Conservation (phyloP, 30 jellyfish, hydroid and myxozoan genomes). For the Haliclystus octoradiatus region DNA sequence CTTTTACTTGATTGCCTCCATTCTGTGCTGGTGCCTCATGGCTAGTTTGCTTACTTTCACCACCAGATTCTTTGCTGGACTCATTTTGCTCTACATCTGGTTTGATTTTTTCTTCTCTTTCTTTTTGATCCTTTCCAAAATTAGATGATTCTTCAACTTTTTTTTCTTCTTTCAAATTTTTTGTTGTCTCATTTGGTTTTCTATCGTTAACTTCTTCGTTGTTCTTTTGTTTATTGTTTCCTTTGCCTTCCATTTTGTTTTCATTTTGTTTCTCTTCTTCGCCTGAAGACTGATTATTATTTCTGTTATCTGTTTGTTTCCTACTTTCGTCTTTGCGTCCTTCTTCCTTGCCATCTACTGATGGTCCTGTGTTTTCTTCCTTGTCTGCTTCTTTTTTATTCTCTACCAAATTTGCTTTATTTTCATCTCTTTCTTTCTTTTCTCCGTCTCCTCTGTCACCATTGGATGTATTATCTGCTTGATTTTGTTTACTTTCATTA, state of each 20-base stretch:
- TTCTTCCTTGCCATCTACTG: conserved; percentile 1
- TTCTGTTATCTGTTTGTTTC: neutral
- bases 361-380: neutral
- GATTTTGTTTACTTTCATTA: neutral
- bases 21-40: no score
- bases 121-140: neutral
- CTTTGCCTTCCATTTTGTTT: conserved; percentile 1
- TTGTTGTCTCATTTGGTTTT: neutral
- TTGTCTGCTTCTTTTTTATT: conserved; percentile 5
- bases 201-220: neutral
- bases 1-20: no score
- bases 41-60: neutral
- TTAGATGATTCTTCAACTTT: neutral
- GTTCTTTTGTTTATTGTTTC: neutral
- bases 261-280: neutral
- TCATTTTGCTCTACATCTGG: neutral
- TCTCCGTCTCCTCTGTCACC: conserved; percentile 2
- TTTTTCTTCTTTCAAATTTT: neutral
- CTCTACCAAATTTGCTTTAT: conserved; percentile 3
- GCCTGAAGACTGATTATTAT: neutral
- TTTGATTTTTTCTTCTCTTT: neutral
- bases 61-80: neutral
- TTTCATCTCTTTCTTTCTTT: conserved; percentile 4
- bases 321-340: conserved; percentile 4
- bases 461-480: neutral